Base-by-base conservation (phyloP, 2,888 invertebrate species). In the Anorthoa munda region DNA sequence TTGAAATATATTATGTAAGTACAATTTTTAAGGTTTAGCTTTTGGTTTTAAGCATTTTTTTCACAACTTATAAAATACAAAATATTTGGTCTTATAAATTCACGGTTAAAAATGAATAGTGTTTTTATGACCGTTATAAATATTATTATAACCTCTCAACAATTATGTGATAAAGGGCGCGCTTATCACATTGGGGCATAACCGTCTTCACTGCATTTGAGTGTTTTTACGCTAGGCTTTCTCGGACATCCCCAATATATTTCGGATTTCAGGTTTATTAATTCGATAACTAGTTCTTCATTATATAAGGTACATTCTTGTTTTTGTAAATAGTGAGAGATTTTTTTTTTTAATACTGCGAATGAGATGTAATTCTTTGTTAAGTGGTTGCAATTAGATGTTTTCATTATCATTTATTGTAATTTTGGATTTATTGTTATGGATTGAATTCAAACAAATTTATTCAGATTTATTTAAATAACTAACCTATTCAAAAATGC, bases 121-220 rank as follows among this genome's bases (percentile, higher is more conserved):
- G 23, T 45, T 9, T 23, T 26, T 45, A 59, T 26, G 17, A 26
- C 0, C 17, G 23, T n/a, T 66, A 31, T 58, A 48, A 51, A 58
- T 13, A 70, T 77, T 45, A 78, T 48, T 17, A 26, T 61, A 61
- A 74, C 74, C 46, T 80, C 3, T 48, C n/a, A 50, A 61, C 46
- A 26, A 39, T 45, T 11, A 45, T 26, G 15, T 56, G 58, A 75
- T 59, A 81, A 63, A 45, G 21, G 51, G 12, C 13, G n/a, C 5
- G 21, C 48, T 70, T 77, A 77, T 79, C 77, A 45, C 0, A 4
- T 7, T 17, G 79, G 70, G 82, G 15, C 45, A 66, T 66, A 50
- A 48, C 65, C 65, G 77, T 55, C 1, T 66, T 45, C n/a, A 46
- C 17, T 79, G 12, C 12, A 13, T 17, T 60, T 26, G 15, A 66